phyloP scores from a whole-genome alignment of 2,113 vertebrate genomes.

The Peromyscus californicus region DNA sequence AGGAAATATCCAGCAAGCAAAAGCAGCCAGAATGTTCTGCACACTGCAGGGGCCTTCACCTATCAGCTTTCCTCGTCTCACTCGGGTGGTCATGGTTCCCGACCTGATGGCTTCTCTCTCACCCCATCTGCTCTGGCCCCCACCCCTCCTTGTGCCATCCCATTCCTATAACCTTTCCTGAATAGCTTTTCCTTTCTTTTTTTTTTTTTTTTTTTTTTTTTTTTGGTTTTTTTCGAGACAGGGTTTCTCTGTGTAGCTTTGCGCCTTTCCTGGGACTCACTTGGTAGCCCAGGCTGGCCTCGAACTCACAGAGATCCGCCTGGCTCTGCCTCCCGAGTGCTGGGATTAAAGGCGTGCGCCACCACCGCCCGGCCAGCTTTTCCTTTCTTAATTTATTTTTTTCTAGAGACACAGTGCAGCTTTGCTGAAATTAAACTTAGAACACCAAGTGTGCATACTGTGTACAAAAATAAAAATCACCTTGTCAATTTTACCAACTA shows the following conservation, averaged over 20 bases:
- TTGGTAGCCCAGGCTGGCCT: too few relatives aligned
- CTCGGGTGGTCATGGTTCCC: not conserved
- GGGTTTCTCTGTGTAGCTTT: too few relatives aligned
- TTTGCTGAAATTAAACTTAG: conserved; percentile 39
- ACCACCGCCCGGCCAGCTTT: too few relatives aligned
- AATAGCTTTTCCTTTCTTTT: not conserved
- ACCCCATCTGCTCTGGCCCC: not conserved
- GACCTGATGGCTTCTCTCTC: not conserved
- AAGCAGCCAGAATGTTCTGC: not conserved
- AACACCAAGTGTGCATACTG: not conserved
- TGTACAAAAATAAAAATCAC: conserved; percentile 36
- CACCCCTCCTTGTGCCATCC: not conserved
- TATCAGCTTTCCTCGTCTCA: not conserved
- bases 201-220: too few relatives aligned
- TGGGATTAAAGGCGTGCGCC: too few relatives aligned
- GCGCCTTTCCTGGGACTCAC: too few relatives aligned
- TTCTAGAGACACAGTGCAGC: not conserved
- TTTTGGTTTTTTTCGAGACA: too few relatives aligned
- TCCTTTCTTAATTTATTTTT: not conserved
- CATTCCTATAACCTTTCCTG: not conserved
- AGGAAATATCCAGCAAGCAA: not conserved
- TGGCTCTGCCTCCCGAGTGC: too few relatives aligned
- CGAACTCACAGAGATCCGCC: too few relatives aligned
- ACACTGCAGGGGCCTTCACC: not conserved
- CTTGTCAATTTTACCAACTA: conserved; percentile 12